Percentiles rank a stretch among this genome's conserved stretches.
These are phyloP conservation scores for Carassius gibelio DNA, from an alignment of 2,113 vertebrate species.

Conservation along the genomic window DNA sequence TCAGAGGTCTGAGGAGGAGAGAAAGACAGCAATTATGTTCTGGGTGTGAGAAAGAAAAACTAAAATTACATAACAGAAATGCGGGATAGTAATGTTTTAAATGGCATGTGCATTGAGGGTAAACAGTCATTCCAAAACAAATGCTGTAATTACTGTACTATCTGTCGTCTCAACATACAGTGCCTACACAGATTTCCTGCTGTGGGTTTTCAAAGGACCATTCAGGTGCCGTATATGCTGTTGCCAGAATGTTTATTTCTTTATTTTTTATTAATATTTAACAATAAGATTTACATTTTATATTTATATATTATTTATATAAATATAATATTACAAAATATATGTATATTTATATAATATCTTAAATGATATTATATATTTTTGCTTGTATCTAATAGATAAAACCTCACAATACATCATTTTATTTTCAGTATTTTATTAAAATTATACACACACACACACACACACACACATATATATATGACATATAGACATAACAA, in stretches of 20 bases:
- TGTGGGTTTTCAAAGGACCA: background rate
- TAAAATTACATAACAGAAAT: slow-evolving; percentile 24
- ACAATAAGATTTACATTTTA: too few species aligned
- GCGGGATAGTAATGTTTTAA: background rate
- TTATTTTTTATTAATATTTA: background rate
- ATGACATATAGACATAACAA: too few species aligned
- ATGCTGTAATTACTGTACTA: background rate
- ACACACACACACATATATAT: too few species aligned
- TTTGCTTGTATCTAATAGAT: too few species aligned
- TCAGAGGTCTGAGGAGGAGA: slow-evolving; percentile 33
- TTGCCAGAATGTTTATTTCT: background rate
- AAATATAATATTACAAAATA: background rate
- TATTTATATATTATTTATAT: background rate
- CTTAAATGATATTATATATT: too few species aligned
- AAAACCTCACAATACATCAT: too few species aligned
- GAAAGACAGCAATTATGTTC: slow-evolving; percentile 11
- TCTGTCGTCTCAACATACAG: background rate
- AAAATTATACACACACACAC: too few species aligned
- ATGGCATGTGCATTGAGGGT: background rate
- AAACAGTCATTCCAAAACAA: background rate
- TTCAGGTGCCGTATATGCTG: background rate
- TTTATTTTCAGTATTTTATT: too few species aligned
- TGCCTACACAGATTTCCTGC: background rate
- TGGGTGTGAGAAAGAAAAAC: slow-evolving; percentile 3
- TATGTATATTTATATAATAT: too few species aligned